These are phyloP conservation scores for Rhyacophila evoluta DNA, from an alignment of 2,888 invertebrate species.

Conservation along the genomic window DNA sequence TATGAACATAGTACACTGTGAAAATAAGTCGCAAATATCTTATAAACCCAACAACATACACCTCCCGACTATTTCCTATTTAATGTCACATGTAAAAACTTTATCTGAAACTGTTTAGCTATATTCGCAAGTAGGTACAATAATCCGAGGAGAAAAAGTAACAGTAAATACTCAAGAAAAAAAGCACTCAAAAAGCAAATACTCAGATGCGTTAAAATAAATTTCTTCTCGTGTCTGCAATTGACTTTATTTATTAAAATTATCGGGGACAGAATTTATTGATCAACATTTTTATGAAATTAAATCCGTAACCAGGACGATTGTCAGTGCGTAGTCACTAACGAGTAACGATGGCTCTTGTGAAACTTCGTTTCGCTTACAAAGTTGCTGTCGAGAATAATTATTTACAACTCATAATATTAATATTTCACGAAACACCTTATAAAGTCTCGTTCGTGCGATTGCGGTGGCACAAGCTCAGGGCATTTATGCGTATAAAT, in stretches of 20 bases:
- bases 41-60: too few relatives aligned
- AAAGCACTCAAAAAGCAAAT: too few relatives aligned
- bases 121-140: too few relatives aligned
- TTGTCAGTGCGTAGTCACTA: neutral
- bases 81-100: too few relatives aligned
- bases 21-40: too few relatives aligned
- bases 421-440: neutral
- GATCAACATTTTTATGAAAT: neutral
- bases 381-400: neutral
- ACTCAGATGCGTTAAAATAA: neutral
- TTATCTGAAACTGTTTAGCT: too few relatives aligned
- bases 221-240: neutral
- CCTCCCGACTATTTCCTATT: too few relatives aligned
- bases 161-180: too few relatives aligned
- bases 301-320: neutral
- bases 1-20: too few relatives aligned
- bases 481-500: too few relatives aligned
- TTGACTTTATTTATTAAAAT: neutral
- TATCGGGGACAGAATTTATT: neutral
- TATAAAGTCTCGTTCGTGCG: neutral
- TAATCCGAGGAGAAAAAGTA: too few relatives aligned
- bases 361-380: neutral
- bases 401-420: constrained; percentile 1
- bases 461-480: neutral
- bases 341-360: neutral